Base-by-base conservation (phyloP, 1,140 invertebrate genomes). In the Zophobas atratus region DNA sequence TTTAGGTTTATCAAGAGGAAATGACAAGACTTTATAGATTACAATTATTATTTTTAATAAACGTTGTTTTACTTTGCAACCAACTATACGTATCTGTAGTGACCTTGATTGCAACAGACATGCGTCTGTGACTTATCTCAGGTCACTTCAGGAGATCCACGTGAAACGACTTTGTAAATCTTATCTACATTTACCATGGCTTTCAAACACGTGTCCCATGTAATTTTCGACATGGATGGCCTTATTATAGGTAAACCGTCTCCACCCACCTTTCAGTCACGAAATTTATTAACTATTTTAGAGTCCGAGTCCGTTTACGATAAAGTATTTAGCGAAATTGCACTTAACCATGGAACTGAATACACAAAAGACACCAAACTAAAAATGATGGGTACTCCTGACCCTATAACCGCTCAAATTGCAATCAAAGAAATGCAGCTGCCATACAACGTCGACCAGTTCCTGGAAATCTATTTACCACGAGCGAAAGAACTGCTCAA, bases 181-280 rank as follows among this genome's bases (percentile, higher is more conserved):
- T 20, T 20, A 20, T 20, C 20, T 20, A 20, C 20, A 20, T 20
- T 20, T 20, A 20, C 20, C 20, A 85, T 85, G 84, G 6, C 79
- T 6, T 88, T 83, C 74, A 85, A 84, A 76, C 85, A 86, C 5
- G 89, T 90, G 43, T 89, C 89, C 4, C 90, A 91, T 80, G 88
- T 90, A 35, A 89, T 91, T 60, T 91, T 91, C 80, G 90, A 91
- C 81, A 86, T 90, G 86, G 90, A 91, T 83, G 90, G 90, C 2
- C 81, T 89, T 36, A 80, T 91, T 56, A 84, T 91, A 73, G 88
- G 89, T 89, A 85, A 82, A 4, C 43, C 3, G 3, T 4, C 43
- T 46, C 8, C 43, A 46, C 43, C 43, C 8, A 46, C 8, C 43
- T 46, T 8, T 0, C 3, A 46, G 3, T 33, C 32, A 6, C 6